Evolutionary conservation across 2,797 vertebrate genomes (phyloP).

Genomic region (Poeciliopsis presidionis): DNA sequence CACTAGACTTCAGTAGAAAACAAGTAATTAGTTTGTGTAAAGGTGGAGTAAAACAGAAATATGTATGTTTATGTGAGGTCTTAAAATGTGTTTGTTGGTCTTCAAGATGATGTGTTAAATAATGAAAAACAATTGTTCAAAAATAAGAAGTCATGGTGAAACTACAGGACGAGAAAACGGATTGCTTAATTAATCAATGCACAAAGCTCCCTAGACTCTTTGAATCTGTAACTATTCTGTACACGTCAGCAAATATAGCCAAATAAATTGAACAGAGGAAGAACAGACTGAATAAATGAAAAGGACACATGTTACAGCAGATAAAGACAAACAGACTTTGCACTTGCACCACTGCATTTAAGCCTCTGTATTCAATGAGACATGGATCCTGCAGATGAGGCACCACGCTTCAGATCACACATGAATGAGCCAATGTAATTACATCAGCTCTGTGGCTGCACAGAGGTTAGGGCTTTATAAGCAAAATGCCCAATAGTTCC

Average conservation of each 20-base stretch:
- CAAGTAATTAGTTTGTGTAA: background rate
- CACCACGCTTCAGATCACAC: constrained; percentile 37
- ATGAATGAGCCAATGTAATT: constrained; percentile 53
- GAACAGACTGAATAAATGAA: constrained; percentile 34
- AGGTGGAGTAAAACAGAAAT: background rate
- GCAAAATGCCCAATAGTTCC: constrained; percentile 24
- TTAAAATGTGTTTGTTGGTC: background rate
- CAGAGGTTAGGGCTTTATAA: constrained; percentile 31
- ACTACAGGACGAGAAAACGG: constrained; percentile 8
- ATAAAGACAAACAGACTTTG: constrained; percentile 60
- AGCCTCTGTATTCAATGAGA: constrained; percentile 39
- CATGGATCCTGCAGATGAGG: constrained; percentile 45
- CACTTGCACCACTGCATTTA: constrained; percentile 37
- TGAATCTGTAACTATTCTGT: constrained; percentile 45
- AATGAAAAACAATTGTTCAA: background rate
- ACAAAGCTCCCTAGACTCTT: constrained; percentile 8
- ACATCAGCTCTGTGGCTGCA: constrained; percentile 17
- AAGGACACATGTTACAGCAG: constrained; percentile 32
- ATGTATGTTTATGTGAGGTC: background rate
- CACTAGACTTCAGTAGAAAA: background rate
- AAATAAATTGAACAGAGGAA: constrained; percentile 45
- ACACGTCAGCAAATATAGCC: constrained; percentile 43
- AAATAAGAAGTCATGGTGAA: constrained; percentile 9
- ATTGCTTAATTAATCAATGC: constrained; percentile 35
- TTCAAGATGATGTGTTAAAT: background rate